These are phyloP conservation scores for Danio rerio DNA, from an alignment of 2,113 vertebrate genomes.

Conservation along the genomic window GRCz12tu NC_133186.1:36123501-36124000, in stretches of 20 bases:
- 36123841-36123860: slow-evolving; percentile 98
- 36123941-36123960: neutral
- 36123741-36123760: slow-evolving; percentile 95
- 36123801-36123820: slow-evolving; percentile 95
- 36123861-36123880: slow-evolving; percentile 76
- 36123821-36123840: slow-evolving; percentile 96
- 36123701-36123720: slow-evolving; percentile 97
- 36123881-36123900: neutral
- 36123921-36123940: slow-evolving; percentile 1
- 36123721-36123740: slow-evolving; percentile 99
- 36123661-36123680: neutral
- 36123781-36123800: slow-evolving; percentile 98
- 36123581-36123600: no score
- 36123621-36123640: no score
- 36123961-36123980: neutral
- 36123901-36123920: slow-evolving; percentile 1
- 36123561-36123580: no score
- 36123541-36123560: no score
- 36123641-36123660: neutral
- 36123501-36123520: no score
- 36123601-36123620: no score
- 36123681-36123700: slow-evolving; percentile 97
- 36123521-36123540: no score
- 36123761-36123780: slow-evolving; percentile 94
- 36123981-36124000: neutral